Evolutionary conservation across 2,113 vertebrate genomes (phyloP).

Genomic region (Malurus elegans): DNA sequence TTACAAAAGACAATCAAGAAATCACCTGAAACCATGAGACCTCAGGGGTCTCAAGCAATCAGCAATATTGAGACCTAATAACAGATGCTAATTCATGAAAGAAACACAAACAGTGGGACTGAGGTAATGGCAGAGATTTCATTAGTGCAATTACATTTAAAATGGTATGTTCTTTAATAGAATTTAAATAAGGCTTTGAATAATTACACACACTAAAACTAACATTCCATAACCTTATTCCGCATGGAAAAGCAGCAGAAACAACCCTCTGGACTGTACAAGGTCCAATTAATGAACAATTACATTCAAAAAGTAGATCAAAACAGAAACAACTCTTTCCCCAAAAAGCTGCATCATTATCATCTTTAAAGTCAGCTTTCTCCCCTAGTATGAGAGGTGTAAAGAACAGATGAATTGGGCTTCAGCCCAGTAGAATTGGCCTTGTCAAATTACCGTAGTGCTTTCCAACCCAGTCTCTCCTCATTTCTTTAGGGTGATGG

Average conservation of each 20-base stretch:
- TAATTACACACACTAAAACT: constrained; percentile 75
- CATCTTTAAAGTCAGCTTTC: constrained; percentile 15
- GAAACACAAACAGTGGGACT: constrained; percentile 54
- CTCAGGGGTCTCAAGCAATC: background rate
- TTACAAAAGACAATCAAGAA: constrained; percentile 50
- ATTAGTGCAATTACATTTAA: constrained; percentile 80
- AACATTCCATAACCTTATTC: constrained; percentile 73
- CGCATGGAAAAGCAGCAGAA: constrained; percentile 67
- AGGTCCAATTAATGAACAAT: constrained; percentile 60
- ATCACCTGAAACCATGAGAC: constrained; percentile 32
- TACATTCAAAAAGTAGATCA: constrained; percentile 76
- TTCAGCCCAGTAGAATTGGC: constrained; percentile 24
- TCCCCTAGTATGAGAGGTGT: background rate
- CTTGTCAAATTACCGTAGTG: background rate
- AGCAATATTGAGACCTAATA: background rate
- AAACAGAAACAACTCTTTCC: constrained; percentile 23
- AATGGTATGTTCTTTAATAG: constrained; percentile 77
- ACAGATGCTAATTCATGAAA: constrained; percentile 34
- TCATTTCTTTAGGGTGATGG: constrained; percentile 8
- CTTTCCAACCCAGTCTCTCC: constrained; percentile 28
- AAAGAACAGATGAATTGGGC: background rate
- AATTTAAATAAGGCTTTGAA: constrained; percentile 82
- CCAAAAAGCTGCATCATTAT: background rate
- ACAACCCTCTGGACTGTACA: constrained; percentile 46
- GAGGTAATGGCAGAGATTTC: constrained; percentile 70